A percentile compares a stretch with the other conserved stretches of the same genome.
phyloP scores from a whole-genome alignment of 1,140 invertebrate species.

The Thaumetopoea pityocampa region DNA sequence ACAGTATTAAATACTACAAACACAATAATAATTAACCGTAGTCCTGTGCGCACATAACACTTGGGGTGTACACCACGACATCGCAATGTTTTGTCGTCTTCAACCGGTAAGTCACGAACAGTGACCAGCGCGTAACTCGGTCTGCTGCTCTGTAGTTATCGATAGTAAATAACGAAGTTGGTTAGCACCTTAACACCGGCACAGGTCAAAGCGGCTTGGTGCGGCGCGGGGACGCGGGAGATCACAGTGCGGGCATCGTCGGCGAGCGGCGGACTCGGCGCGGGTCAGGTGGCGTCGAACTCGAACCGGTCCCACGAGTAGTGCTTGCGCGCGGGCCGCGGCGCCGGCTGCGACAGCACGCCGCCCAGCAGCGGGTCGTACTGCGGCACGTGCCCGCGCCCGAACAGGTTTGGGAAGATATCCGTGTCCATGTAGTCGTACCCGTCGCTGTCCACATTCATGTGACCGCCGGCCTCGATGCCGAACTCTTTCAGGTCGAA shows the following conservation, averaged over 20 bases:
- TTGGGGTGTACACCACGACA: slow-evolving; percentile 55
- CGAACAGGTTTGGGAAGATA: slow-evolving; percentile 61
- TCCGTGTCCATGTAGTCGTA: slow-evolving; percentile 65
- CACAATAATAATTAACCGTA: slow-evolving; percentile 36
- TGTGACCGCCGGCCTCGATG: slow-evolving; percentile 48
- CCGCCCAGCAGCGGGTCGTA: slow-evolving; percentile 70
- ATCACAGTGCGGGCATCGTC: slow-evolving; percentile 34
- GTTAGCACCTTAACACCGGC: slow-evolving; percentile 2
- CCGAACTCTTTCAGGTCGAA: slow-evolving; percentile 65
- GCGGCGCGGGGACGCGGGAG: slow-evolving; percentile 23
- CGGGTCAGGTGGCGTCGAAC: slow-evolving; percentile 70
- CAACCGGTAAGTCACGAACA: slow-evolving; percentile 38
- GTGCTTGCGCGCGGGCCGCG: slow-evolving; percentile 55
- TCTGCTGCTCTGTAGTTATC: slow-evolving; percentile 30
- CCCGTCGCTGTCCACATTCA: slow-evolving; percentile 48
- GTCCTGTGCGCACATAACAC: slow-evolving; percentile 48
- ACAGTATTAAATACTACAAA: slow-evolving; percentile 60
- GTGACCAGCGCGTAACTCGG: slow-evolving; percentile 48
- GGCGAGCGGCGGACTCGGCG: slow-evolving; percentile 29
- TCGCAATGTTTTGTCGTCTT: slow-evolving; percentile 34
- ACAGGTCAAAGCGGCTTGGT: neutral
- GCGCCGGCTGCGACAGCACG: slow-evolving; percentile 49
- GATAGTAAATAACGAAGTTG: slow-evolving; percentile 6
- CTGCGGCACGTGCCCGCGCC: slow-evolving; percentile 56
- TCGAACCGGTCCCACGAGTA: slow-evolving; percentile 72